Conservation (phyloP, 2,888 invertebrate species). For the Hirtodrosophila duncani region DNA sequence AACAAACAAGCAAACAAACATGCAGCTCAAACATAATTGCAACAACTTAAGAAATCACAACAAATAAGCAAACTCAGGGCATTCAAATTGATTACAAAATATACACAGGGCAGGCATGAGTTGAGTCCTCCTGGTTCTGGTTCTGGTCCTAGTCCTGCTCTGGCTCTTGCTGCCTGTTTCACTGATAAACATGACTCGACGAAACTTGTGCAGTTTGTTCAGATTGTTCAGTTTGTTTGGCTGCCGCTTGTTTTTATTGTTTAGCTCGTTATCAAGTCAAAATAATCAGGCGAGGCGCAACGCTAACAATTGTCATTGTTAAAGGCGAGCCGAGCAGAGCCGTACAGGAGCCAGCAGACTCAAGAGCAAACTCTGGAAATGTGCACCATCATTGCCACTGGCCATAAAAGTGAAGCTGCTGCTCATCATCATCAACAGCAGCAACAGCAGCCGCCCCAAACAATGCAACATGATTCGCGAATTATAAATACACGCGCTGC, state of each 20-base stretch:
- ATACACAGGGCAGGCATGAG: neutral
- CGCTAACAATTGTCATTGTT: constrained; percentile 74
- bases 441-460: constrained; percentile 47
- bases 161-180: constrained; percentile 19
- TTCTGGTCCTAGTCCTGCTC: neutral
- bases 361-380: constrained; percentile 48
- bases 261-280: constrained; percentile 78
- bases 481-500: constrained; percentile 69
- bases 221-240: constrained; percentile 33
- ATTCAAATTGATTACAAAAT: constrained; percentile 66
- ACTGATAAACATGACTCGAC: constrained; percentile 71
- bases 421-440: constrained; percentile 54
- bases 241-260: constrained; percentile 69
- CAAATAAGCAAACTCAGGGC: constrained; percentile 56
- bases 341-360: constrained; percentile 62
- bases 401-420: constrained; percentile 70
- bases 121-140: constrained; percentile 51
- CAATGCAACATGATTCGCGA: constrained; percentile 77
- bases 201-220: too few relatives aligned
- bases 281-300: constrained; percentile 75
- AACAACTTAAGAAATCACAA: constrained; percentile 69
- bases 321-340: constrained; percentile 53
- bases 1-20: constrained; percentile 13
- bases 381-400: constrained; percentile 66
- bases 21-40: constrained; percentile 58